Conservation (phyloP, 1,140 invertebrate species). For the Pseudobourletiella spinata region DNA sequence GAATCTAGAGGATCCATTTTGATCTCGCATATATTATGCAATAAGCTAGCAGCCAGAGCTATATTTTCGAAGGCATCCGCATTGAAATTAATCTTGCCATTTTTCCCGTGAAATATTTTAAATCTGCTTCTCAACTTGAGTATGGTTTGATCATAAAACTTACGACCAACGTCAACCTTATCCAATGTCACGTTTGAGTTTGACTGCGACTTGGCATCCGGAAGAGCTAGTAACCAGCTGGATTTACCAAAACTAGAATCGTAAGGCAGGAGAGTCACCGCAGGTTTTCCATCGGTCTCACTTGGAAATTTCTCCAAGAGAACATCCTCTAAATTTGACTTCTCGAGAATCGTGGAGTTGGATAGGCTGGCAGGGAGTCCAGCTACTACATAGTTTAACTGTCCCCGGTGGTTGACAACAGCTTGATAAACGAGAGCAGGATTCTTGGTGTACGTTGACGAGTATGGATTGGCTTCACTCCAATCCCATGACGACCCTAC, state of each 20-base stretch:
- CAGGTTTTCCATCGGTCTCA: constrained; percentile 2
- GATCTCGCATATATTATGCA: constrained; percentile 28
- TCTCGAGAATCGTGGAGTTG: constrained; percentile 1
- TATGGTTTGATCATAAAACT: constrained; percentile 10
- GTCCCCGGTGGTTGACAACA: constrained; percentile 17
- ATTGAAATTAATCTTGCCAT: constrained; percentile 29
- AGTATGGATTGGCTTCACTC: constrained; percentile 11
- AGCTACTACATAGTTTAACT: constrained; percentile 11
- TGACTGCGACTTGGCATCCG: no score
- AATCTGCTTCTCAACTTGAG: constrained; percentile 17
- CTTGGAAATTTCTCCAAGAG: constrained; percentile 2
- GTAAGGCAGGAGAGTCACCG: background rate
- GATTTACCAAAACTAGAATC: constrained; percentile 7
- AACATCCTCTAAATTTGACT: constrained; percentile 4
- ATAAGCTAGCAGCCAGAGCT: constrained; percentile 16
- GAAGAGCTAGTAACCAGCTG: no score
- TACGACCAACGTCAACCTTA: background rate
- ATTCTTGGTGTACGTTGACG: constrained; percentile 14
- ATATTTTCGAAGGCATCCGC: constrained; percentile 24
- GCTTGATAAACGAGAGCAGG: constrained; percentile 20
- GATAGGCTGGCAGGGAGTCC: constrained; percentile 2
- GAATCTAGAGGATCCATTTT: constrained; percentile 7
- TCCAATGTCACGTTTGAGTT: no score
- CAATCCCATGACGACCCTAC: constrained; percentile 16
- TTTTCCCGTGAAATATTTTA: constrained; percentile 28